A percentile compares a stretch with the other conserved stretches of the same genome.
Conservation (phyloP, 2,888 invertebrate genomes). For the Plutella xylostella region DNA sequence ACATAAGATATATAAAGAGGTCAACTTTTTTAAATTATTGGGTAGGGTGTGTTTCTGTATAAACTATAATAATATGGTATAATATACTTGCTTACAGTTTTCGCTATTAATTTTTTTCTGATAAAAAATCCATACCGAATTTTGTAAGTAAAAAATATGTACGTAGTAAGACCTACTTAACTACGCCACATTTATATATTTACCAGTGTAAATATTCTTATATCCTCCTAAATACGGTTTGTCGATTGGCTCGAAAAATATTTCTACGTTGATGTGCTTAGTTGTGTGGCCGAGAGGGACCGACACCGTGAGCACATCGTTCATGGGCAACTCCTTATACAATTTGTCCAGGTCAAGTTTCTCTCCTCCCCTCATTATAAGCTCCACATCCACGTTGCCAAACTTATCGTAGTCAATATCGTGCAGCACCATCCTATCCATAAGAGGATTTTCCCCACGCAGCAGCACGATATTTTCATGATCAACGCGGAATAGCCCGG, state of each 20-base stretch:
- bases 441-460: conserved; percentile 49
- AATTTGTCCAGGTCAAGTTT: conserved; percentile 50
- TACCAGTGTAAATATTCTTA: conserved; percentile 75
- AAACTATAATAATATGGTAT: too few relatives aligned
- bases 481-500: conserved; percentile 67
- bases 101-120: too few relatives aligned
- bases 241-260: conserved; percentile 59
- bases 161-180: too few relatives aligned
- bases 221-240: conserved; percentile 90
- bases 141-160: too few relatives aligned
- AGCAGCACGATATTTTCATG: conserved; percentile 58
- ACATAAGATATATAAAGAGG: too few relatives aligned
- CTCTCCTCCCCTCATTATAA: conserved; percentile 49
- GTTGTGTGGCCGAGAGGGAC: conserved; percentile 47
- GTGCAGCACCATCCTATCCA: conserved; percentile 49
- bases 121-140: neutral
- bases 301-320: conserved; percentile 54
- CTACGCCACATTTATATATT: too few relatives aligned
- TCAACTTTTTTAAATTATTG: too few relatives aligned
- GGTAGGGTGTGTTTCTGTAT: too few relatives aligned
- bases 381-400: conserved; percentile 56
- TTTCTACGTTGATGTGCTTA: conserved; percentile 59
- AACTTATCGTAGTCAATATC: conserved; percentile 61
- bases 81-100: too few relatives aligned
- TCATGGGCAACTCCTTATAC: conserved; percentile 49